A percentile compares a stretch with the other conserved stretches of the same genome.
These are phyloP conservation scores for Limonius californicus DNA, from an alignment of 1,140 invertebrate genomes.

Conservation along the genomic window DNA sequence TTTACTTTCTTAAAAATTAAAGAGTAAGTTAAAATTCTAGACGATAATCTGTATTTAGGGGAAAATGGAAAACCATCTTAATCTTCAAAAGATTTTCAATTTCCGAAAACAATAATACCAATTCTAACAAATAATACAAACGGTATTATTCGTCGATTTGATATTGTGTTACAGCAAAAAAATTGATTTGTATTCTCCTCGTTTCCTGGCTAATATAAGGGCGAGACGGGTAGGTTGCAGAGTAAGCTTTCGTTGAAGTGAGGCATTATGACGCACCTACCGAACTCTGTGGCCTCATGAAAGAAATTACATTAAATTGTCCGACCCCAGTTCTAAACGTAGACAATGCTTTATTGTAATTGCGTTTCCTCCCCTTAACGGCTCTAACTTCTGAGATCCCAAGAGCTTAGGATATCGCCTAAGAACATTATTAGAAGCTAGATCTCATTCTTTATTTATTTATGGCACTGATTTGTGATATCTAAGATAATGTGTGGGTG, in stretches of 20 bases:
- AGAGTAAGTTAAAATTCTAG: too few relatives aligned
- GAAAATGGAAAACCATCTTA: too few relatives aligned
- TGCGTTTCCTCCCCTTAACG: constrained; percentile 40
- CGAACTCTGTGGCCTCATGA: constrained; percentile 9
- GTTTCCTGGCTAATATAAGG: not conserved
- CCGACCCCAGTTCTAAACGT: constrained; percentile 26
- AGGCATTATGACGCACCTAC: constrained; percentile 2
- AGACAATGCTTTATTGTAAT: constrained; percentile 45
- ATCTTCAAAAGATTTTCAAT: too few relatives aligned
- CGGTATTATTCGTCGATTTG: too few relatives aligned
- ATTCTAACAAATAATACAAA: too few relatives aligned
- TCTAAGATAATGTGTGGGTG: not conserved
- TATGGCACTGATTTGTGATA: constrained; percentile 20
- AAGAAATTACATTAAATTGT: constrained; percentile 37
- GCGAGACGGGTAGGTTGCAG: not conserved
- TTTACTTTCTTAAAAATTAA: too few relatives aligned
- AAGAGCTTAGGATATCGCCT: constrained; percentile 37
- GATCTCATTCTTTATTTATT: constrained; percentile 43
- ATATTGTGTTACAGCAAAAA: too few relatives aligned
- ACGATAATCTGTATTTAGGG: too few relatives aligned
- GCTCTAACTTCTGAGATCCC: constrained; percentile 37
- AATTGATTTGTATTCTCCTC: not conserved
- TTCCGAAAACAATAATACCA: too few relatives aligned
- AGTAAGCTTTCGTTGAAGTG: not conserved
- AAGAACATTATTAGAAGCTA: constrained; percentile 42